Conservation (phyloP, 2,888 invertebrate genomes). For the Magallana nippona region DNA sequence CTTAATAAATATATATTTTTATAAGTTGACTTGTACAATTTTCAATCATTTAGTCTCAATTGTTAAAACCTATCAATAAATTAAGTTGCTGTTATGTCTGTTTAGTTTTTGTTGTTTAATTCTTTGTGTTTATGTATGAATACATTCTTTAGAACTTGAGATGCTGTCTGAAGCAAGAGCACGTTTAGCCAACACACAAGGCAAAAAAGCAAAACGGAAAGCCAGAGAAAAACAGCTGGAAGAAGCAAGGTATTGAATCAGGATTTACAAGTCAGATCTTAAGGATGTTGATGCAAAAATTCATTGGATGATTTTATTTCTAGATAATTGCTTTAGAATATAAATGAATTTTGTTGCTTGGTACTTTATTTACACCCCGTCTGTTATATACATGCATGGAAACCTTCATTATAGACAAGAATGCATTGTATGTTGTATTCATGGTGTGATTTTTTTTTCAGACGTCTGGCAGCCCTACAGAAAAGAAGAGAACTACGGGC, state of each 20-base stretch:
- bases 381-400: too few relatives aligned
- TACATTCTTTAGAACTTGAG: constrained; percentile 89
- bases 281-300: too few relatives aligned
- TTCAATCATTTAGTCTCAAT: too few relatives aligned
- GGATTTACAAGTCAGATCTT: not conserved
- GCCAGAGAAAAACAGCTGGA: constrained; percentile 99
- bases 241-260: constrained; percentile 86
- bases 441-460: constrained; percentile 65
- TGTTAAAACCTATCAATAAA: too few relatives aligned
- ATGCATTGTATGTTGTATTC: not conserved
- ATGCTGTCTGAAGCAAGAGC: constrained; percentile 99
- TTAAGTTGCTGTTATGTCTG: too few relatives aligned
- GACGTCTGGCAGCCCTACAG: constrained; percentile 96
- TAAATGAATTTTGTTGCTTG: too few relatives aligned
- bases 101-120: not conserved
- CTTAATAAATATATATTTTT: too few relatives aligned
- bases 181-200: constrained; percentile 97
- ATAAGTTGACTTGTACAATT: too few relatives aligned
- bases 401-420: not conserved
- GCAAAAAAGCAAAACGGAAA: constrained; percentile 85
- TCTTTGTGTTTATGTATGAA: too few relatives aligned
- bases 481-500: constrained; percentile 98
- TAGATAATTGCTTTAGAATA: too few relatives aligned
- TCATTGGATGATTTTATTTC: too few relatives aligned
- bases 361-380: too few relatives aligned